Evolutionary conservation across 2,797 vertebrate genomes (phyloP).

Genomic region (Chanos chanos): DNA sequence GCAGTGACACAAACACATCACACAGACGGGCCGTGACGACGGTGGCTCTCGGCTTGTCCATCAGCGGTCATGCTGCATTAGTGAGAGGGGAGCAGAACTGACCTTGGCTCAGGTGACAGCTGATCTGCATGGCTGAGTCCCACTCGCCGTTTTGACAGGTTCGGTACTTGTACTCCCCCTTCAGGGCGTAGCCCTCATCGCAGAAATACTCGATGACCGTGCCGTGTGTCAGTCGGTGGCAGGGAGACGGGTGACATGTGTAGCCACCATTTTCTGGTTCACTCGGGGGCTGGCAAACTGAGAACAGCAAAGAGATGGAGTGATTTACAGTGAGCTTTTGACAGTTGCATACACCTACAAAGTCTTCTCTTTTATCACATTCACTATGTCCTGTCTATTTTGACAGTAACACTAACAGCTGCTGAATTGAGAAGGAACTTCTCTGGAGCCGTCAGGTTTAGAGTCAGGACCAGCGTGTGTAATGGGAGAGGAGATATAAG

Average conservation of each 20-base stretch:
- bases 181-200: constrained; percentile 90
- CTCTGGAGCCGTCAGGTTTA: too few species aligned
- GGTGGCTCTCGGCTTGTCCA: too few species aligned
- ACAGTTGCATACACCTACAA: too few species aligned
- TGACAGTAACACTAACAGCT: too few species aligned
- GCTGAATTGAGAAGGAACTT: too few species aligned
- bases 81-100: background rate
- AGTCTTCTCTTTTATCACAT: too few species aligned
- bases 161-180: constrained; percentile 94
- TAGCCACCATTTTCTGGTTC: constrained; percentile 95
- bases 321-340: too few species aligned
- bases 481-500: background rate
- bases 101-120: constrained; percentile 90
- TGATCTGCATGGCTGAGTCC: constrained; percentile 91
- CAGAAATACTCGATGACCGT: constrained; percentile 97
- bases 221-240: constrained; percentile 81
- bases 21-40: too few species aligned
- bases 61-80: background rate
- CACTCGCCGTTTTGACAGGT: constrained; percentile 95
- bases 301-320: too few species aligned
- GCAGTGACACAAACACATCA: too few species aligned
- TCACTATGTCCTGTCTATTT: too few species aligned
- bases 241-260: constrained; percentile 90
- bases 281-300: constrained; percentile 89
- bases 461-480: background rate